Base-by-base conservation (phyloP, 2,888 invertebrate species). In the Neria commutata region DNA sequence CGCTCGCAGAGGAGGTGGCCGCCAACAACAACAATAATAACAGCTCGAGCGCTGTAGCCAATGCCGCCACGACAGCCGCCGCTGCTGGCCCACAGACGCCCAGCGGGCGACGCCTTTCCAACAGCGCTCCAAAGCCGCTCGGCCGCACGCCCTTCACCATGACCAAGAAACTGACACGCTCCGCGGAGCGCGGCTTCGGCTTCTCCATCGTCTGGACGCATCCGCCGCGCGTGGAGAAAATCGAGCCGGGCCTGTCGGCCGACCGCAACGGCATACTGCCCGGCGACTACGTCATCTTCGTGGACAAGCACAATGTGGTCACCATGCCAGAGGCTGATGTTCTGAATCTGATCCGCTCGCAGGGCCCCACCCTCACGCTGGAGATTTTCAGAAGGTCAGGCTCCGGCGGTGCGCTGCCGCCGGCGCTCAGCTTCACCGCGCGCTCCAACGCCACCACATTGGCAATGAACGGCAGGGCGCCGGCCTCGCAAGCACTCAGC, bases 171-270 rank as follows among this genome's bases (percentile, higher is more conserved):
- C 80, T 89, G 64, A 80, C 79, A 8, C 75, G 85, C 2, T 86
- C 85, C 1, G 79, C 83, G 8, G 84, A 83, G 24, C 85, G 86
- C n/a, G 91, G 91, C 23, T 91, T 90, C 70, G 94, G 94, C 16
- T 94, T 94, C 82, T 92, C 92, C 4, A 89, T 94, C 54, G 92
- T 93, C 1, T 94, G 94, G 94, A 94, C 93, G 5, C 88, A 91
- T 73, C 94, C 94, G 0, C 94, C 94, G 3, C 85, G 92, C 21
- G 90, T 94, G 45, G 94, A 94, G 76, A 85, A 93, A 59, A 91
- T 94, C 14, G 93, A 93, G 60, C 87, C 89, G 0, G 90, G 90
- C 2, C 85, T 92, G 14, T 90, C 92, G 4, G 94, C 94, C 1
- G 94, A 93, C 63, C 86, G 88, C n/a, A 90, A 91, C 3, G 94